Evolutionary conservation across 2,888 invertebrate genomes (phyloP), one percentile per base, ranked within the genome.

Genomic region (Trissonchulus latispiculum): DNA sequence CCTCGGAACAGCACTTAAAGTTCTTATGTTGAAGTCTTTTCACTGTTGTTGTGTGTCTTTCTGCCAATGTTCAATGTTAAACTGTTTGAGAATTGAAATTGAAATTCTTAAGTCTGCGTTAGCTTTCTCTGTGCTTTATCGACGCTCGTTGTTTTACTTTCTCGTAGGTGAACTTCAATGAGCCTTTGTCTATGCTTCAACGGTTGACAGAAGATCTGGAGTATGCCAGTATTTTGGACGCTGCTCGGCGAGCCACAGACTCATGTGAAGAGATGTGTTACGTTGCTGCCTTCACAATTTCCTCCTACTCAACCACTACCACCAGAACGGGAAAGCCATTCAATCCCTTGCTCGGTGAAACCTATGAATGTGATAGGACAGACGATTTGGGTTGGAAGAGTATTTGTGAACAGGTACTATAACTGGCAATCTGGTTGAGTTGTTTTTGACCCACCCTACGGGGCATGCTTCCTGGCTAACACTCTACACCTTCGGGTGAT

Each of bases 171-270:
- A 81, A 82, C 87, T 99, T 99, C 86, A 97, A 93, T 83, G 99
- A 99, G 86, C 99, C 99, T 33, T 87, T 99, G 77, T 97, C 96
- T 37, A 95, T 99, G 92, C 88, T 99, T 81, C 99, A 99, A 86
- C 89, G 96, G 80, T 87, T 99, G 79, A 92, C 94, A 1, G 99
- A 99, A 86, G 99, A 99, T 85, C 95, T 93, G 84, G 99, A 99
- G 85, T 99, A 99, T 86, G 89, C 95, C 15, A 88, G 90, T 61
- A 88, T 96, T 74, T 87, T 99, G 77, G 95, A 97, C 85, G 84
- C 84, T 80, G 97, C 96, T 23, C 48, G 23, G 48, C 23, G 8
- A 3, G 81, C 81, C 73, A 79, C 61, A 2, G 71, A 75, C 33
- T 29, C 64, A n/a, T 68, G 69, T 28, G 71, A 75, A 48, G 75